Evolutionary conservation across 2,888 invertebrate genomes (phyloP), one percentile per base, ranked within the genome.

Genomic region (Ennomos erosarius): DNA sequence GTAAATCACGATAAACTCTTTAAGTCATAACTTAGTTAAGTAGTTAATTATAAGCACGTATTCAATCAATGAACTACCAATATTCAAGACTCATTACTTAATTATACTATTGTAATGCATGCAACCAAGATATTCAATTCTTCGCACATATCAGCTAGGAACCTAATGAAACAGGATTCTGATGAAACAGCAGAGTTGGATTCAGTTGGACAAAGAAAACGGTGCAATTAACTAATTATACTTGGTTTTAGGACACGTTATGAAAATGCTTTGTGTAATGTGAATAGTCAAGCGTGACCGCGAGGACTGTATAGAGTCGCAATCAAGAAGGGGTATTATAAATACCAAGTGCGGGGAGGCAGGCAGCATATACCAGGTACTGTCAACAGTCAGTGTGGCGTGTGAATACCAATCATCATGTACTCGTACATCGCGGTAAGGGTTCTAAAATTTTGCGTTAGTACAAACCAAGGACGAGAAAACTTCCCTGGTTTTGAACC

Each of bases 211-310:
- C 76, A 73, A 71, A 72, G 69, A 71, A 68, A 68, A 65, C 65
- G 62, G 62, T 62, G 65, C 69, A 76, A 78, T 77, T 75, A 73
- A 73, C 65, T 72, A 76, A 78, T 79, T 76, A 75, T 58, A 47
- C 13, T 55, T 52, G 63, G 71, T 77, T 79, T 80, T 71, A 79
- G 78, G 78, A 74, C 78, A 73, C 50, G 76, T 85, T 87, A 84
- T 84, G 85, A 85, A 88, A 87, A 85, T 75, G 26, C 5, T 26
- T 63, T 69, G 73, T 65, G 70, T 67, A 79, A 81, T 67, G 73
- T 77, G 85, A 85, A 88, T 88, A 85, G 65, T 70, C 82, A 88
- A 86, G 85, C 87, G 88, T 89, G 84, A 85, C 83, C 74, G 68
- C 70, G 66, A 87, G 85, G 86, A 84, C 82, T 76, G 73, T 65